These are phyloP conservation scores for Crax fasciolata DNA, from an alignment of 2,797 vertebrate species.

Conservation along the genomic window DNA sequence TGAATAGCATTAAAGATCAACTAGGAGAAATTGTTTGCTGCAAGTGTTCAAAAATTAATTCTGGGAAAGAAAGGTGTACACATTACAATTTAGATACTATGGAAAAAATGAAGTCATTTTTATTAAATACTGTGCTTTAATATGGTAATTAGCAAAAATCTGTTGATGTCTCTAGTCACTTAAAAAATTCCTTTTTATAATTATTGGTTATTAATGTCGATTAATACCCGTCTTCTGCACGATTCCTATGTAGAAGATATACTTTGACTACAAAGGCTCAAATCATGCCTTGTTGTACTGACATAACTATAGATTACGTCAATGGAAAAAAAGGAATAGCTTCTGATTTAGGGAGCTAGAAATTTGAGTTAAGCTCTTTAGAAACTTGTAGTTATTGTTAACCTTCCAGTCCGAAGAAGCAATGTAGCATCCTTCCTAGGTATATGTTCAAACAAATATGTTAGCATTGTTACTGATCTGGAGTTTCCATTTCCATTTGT, in stretches of 20 bases:
- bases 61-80: not conserved
- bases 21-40: not conserved
- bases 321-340: not conserved
- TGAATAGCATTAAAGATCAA: not conserved
- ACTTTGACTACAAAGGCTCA: not conserved
- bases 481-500: not conserved
- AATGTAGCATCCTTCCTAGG: not conserved
- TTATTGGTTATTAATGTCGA: not conserved
- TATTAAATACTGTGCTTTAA: not conserved
- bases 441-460: not conserved
- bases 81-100: not conserved
- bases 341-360: not conserved
- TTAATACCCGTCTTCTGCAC: not conserved
- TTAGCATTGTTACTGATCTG: not conserved
- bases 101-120: not conserved
- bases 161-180: not conserved
- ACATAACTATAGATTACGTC: not conserved
- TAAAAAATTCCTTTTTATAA: not conserved
- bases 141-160: not conserved
- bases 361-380: not conserved
- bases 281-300: not conserved
- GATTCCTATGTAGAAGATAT: not conserved
- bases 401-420: not conserved
- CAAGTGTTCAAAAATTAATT: not conserved
- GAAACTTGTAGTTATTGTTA: not conserved